phyloP scores from a whole-genome alignment of 2,113 vertebrate species.

The Siphamia tubifer region DNA sequence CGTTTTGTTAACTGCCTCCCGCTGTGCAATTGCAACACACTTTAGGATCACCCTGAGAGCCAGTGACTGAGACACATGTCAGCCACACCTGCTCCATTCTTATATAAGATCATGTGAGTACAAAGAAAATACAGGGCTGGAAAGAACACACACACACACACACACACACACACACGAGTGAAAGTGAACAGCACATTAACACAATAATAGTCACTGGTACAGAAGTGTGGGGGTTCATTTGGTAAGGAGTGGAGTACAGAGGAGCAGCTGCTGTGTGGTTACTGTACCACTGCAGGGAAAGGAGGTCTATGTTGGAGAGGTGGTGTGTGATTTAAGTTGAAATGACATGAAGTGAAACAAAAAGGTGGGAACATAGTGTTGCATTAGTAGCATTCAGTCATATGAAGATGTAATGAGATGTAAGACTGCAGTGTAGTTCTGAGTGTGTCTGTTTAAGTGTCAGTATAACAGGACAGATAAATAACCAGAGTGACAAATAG shows the following conservation, averaged over 20 bases:
- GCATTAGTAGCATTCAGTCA: neutral
- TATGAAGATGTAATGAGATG: constrained; percentile 12
- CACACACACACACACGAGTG: constrained; percentile 9
- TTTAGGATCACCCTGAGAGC: constrained; percentile 1
- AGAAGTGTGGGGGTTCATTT: constrained; percentile 11
- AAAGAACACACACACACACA: constrained; percentile 8
- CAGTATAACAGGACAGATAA: neutral
- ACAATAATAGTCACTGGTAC: constrained; percentile 16
- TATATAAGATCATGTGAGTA: constrained; percentile 32
- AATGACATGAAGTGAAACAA: constrained; percentile 5
- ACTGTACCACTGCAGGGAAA: constrained; percentile 31
- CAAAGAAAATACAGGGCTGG: constrained; percentile 7
- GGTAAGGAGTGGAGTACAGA: neutral
- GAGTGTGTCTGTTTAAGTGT: neutral
- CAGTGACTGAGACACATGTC: constrained; percentile 24
- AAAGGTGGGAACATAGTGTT: constrained; percentile 20
- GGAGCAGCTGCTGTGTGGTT: constrained; percentile 28
- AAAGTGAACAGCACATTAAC: constrained; percentile 8
- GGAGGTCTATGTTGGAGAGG: neutral
- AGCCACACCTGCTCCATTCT: constrained; percentile 44
- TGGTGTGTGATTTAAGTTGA: constrained; percentile 26
- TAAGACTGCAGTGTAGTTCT: neutral
- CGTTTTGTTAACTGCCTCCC: neutral
- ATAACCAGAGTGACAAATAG: neutral
- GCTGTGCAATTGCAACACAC: neutral